Percentiles rank a stretch among this genome's conserved stretches.
Evolutionary conservation across 2,888 invertebrate species (phyloP).

Genomic region (Alsophila aescularia): DNA sequence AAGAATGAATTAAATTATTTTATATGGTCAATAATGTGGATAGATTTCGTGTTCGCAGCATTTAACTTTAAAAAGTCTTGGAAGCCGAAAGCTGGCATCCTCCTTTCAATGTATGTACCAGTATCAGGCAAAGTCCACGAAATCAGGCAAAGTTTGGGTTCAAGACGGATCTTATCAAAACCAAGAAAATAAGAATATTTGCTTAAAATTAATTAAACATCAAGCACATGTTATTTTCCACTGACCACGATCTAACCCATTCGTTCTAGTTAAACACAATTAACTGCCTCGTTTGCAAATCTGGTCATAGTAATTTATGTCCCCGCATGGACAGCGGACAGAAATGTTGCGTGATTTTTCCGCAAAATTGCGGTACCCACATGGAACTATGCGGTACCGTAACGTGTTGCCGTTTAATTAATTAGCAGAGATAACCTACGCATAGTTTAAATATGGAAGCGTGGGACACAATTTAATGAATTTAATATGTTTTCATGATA

Average conservation of each 20-base stretch:
- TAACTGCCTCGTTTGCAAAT: constrained; percentile 31
- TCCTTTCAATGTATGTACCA: too few relatives aligned
- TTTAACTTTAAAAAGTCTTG: too few relatives aligned
- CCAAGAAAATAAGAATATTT: too few relatives aligned
- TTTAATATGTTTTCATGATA: constrained; percentile 18
- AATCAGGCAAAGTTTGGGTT: too few relatives aligned
- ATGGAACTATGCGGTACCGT: constrained; percentile 31
- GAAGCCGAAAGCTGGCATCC: too few relatives aligned
- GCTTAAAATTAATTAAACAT: background rate
- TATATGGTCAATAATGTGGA: too few relatives aligned
- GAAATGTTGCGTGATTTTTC: constrained; percentile 26
- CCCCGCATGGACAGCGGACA: constrained; percentile 16
- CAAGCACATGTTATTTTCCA: constrained; percentile 12
- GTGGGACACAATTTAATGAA: constrained; percentile 21
- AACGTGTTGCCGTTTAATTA: constrained; percentile 28
- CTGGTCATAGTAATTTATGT: constrained; percentile 28
- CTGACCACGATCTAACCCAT: constrained; percentile 6
- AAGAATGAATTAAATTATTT: too few relatives aligned
- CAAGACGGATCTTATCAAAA: too few relatives aligned
- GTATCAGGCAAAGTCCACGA: too few relatives aligned
- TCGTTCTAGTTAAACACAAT: constrained; percentile 27
- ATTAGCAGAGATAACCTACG: constrained; percentile 34
- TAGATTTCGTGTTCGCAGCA: too few relatives aligned
- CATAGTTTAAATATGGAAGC: constrained; percentile 28
- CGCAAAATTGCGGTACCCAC: constrained; percentile 31